Evolutionary conservation across 2,797 vertebrate genomes (phyloP).

Genomic region (Rhadinocentrus ornatus): DNA sequence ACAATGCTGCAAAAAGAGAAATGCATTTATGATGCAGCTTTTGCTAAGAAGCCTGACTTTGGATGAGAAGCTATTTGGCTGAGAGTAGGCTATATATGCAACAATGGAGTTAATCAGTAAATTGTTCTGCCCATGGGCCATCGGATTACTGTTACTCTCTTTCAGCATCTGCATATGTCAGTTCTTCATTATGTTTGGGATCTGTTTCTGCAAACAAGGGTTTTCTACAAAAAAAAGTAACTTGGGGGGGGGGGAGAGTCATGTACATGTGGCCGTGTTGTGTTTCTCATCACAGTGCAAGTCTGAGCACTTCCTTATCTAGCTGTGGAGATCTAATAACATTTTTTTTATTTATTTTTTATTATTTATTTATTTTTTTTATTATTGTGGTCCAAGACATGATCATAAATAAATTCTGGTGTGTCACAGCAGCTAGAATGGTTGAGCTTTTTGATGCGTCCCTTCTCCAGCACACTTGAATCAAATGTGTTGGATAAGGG

Average conservation of each 20-base stretch:
- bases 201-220: constrained; percentile 25
- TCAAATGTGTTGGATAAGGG: no score
- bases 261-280: constrained; percentile 19
- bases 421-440: background rate
- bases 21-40: constrained; percentile 16
- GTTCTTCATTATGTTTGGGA: constrained; percentile 14
- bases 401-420: constrained; percentile 25
- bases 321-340: constrained; percentile 36
- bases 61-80: constrained; percentile 6
- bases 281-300: constrained; percentile 24
- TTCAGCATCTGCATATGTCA: constrained; percentile 5
- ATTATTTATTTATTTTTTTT: no score
- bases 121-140: background rate
- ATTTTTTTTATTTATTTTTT: no score
- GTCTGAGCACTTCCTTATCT: constrained; percentile 20
- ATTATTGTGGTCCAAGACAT: constrained; percentile 19
- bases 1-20: constrained; percentile 35
- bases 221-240: constrained; percentile 15
- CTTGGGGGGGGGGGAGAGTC: background rate
- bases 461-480: no score
- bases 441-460: no score
- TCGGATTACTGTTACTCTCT: constrained; percentile 18
- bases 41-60: constrained; percentile 1
- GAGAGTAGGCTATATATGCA: background rate
- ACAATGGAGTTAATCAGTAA: background rate